Evolutionary conservation across 2,113 vertebrate species (phyloP).

Genomic region (Rutilus rutilus): DNA sequence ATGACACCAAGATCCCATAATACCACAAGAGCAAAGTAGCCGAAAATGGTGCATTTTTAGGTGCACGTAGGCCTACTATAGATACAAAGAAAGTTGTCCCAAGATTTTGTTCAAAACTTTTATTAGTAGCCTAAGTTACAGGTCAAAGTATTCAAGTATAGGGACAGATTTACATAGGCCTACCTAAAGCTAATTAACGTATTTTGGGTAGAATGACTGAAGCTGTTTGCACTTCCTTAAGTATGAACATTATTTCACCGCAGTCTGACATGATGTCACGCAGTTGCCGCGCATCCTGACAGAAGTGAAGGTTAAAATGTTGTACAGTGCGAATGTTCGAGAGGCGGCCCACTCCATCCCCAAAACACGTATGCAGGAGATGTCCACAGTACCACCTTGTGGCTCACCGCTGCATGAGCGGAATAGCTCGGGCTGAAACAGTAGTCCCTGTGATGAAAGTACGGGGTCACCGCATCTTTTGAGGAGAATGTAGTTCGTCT

Average conservation of each 20-base stretch:
- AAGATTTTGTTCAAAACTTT: too few relatives aligned
- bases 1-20: neutral
- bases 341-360: slow-evolving; percentile 15
- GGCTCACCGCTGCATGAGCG: slow-evolving; percentile 62
- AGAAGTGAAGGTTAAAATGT: slow-evolving; percentile 22
- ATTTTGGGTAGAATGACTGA: neutral
- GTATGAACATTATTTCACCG: neutral
- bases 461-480: slow-evolving; percentile 37
- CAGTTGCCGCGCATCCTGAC: neutral
- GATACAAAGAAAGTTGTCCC: neutral
- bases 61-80: neutral
- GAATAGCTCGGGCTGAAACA: slow-evolving; percentile 12
- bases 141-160: neutral
- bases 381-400: slow-evolving; percentile 77
- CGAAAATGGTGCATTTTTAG: neutral
- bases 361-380: slow-evolving; percentile 57
- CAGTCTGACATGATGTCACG: neutral
- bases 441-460: slow-evolving; percentile 32
- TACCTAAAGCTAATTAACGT: neutral
- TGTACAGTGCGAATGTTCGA: slow-evolving; percentile 27
- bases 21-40: neutral
- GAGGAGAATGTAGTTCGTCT: neutral
- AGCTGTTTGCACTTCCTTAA: neutral
- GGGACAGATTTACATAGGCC: neutral
- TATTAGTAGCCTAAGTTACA: neutral